These are phyloP conservation scores for Lutjanus erythropterus DNA, from an alignment of 2,113 vertebrate species.

Conservation along the genomic window DNA sequence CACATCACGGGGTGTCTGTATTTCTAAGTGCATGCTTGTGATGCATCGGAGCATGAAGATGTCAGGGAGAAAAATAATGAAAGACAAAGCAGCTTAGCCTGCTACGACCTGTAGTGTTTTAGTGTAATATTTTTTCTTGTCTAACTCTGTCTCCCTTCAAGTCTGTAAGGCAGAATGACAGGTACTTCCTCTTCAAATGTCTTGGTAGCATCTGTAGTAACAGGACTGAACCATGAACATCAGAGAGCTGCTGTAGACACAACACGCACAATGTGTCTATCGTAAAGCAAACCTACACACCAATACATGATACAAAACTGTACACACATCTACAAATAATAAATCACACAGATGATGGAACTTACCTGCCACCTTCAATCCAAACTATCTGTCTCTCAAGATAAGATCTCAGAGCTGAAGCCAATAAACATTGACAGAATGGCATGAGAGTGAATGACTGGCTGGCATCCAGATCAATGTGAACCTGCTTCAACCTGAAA, in stretches of 20 bases:
- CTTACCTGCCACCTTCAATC: constrained; percentile 34
- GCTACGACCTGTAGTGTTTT: constrained; percentile 44
- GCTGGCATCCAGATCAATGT: constrained; percentile 48
- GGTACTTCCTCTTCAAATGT: constrained; percentile 34
- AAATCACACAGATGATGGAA: constrained; percentile 46
- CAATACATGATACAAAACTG: not conserved
- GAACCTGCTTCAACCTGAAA: constrained; percentile 64
- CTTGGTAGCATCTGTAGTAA: constrained; percentile 20
- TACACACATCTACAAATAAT: constrained; percentile 22
- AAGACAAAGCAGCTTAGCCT: constrained; percentile 65
- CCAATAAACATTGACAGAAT: constrained; percentile 49
- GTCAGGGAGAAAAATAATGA: constrained; percentile 56
- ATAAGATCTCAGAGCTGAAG: constrained; percentile 50
- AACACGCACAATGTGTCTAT: not conserved
- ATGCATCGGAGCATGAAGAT: constrained; percentile 60
- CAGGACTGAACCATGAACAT: not conserved
- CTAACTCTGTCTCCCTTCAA: constrained; percentile 21
- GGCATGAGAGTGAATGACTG: constrained; percentile 47
- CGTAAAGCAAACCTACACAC: not conserved
- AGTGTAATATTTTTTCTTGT: constrained; percentile 18
- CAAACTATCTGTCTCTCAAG: constrained; percentile 57
- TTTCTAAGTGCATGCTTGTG: constrained; percentile 51
- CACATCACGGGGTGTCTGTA: constrained; percentile 16
- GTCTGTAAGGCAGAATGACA: constrained; percentile 35
- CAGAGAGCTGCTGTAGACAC: not conserved